These are phyloP conservation scores for Brienomyrus longianalis DNA, from an alignment of 2,113 vertebrate species.

Conservation along the genomic window DNA sequence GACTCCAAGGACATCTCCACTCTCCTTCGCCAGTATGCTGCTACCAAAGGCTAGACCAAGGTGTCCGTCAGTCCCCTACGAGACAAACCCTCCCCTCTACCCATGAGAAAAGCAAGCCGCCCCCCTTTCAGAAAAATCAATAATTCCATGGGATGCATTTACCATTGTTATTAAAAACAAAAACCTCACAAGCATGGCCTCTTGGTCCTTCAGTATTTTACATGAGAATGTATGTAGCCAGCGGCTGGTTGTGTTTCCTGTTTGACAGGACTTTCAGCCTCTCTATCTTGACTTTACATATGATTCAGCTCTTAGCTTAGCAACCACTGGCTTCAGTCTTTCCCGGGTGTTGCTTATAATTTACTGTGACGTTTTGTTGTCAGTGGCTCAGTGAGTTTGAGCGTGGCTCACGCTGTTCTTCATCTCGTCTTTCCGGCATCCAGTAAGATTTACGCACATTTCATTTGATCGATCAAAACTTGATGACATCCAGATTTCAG, in stretches of 20 bases:
- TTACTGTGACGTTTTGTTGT: background rate
- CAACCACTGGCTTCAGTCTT: background rate
- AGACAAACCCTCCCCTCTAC: background rate
- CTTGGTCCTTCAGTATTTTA: background rate
- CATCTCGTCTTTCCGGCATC: background rate
- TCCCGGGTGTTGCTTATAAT: background rate
- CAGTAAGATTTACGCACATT: background rate
- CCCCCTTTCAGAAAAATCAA: background rate
- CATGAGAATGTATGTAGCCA: background rate
- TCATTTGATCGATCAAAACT: background rate
- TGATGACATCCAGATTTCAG: background rate
- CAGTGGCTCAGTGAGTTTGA: background rate
- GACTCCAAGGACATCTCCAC: constrained; percentile 74
- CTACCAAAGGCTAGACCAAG: constrained; percentile 57
- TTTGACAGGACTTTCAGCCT: background rate
- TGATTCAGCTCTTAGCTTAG: background rate
- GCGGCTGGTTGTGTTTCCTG: background rate
- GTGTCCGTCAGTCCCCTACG: constrained; percentile 6
- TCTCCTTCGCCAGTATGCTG: constrained; percentile 69
- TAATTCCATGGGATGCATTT: constrained; percentile 47
- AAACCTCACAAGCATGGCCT: constrained; percentile 21
- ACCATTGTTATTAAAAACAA: constrained; percentile 53
- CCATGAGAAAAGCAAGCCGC: background rate
- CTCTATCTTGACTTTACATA: background rate
- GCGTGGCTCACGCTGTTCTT: background rate